Evolutionary conservation across 1,140 invertebrate genomes (phyloP).

Genomic region (Heliconius himera): DNA sequence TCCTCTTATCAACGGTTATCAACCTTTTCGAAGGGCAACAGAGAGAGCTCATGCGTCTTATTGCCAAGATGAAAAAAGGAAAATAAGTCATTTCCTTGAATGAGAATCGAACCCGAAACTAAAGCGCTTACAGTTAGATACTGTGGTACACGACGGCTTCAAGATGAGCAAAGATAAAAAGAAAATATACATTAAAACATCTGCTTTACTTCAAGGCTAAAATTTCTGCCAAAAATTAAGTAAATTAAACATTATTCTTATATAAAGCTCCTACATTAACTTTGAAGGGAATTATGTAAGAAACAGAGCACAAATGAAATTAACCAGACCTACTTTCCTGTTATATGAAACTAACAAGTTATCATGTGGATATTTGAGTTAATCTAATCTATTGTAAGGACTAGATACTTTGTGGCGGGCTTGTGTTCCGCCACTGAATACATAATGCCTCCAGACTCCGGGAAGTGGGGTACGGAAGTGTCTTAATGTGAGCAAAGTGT

Average conservation of each 20-base stretch:
- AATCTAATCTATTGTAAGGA: too few relatives aligned
- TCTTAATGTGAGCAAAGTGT: too few relatives aligned
- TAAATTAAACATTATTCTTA: conserved; percentile 15
- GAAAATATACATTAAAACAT: neutral
- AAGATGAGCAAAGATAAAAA: too few relatives aligned
- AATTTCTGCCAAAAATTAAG: conserved; percentile 5
- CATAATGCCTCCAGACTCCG: too few relatives aligned
- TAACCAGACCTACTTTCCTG: neutral
- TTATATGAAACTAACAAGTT: neutral
- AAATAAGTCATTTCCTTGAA: neutral
- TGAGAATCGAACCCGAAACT: neutral
- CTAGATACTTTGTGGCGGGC: too few relatives aligned
- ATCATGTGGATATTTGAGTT: neutral
- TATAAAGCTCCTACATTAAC: neutral
- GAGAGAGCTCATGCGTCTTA: too few relatives aligned
- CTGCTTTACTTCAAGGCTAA: neutral
- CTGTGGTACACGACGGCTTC: too few relatives aligned
- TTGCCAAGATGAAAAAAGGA: too few relatives aligned
- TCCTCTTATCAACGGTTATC: too few relatives aligned
- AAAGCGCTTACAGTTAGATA: neutral
- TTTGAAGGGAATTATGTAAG: neutral
- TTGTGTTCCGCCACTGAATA: too few relatives aligned
- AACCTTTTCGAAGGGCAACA: too few relatives aligned
- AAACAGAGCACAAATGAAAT: neutral
- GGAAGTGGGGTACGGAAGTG: too few relatives aligned